Base-by-base conservation (phyloP, 2,888 invertebrate species). In the Drosophila fungiperda region DNA sequence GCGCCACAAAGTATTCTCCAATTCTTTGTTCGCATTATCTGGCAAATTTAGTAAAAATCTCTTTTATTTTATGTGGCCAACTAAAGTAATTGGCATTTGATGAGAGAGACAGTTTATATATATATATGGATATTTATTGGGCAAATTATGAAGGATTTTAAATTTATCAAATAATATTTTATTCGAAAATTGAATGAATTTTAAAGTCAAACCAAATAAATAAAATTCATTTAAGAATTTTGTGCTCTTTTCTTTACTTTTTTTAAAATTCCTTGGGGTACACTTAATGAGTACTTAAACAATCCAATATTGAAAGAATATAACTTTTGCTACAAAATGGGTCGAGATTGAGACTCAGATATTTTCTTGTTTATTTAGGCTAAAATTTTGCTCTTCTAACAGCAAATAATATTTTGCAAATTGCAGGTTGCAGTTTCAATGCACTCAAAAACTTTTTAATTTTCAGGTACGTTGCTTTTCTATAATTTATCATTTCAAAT, bases 21-120 rank as follows among this genome's bases (percentile, higher is more conserved):
- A 45, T 70, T 63, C 59, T 50, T 69, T 70, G 49, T 35, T 38
- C 33, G n/a, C 32, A 58, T 59, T 68, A 59, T 63, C 36, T 53
- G 38, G 53, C 23, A 63, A 74, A 77, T 63, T 63, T 58, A 12
- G 62, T 66, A 52, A 45, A 78, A 79, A 75, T 71, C 70, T 49
- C 66, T 62, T 79, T 71, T 79, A 79, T 66, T 75, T 79, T 60
- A 70, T 66, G 57, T 52, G 50, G 60, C 42, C 29, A 53, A 36
- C 33, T 42, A 26, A 20, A 38, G 23, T 57, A 63, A 53, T 61
- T 64, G 45, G n/a, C 61, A 42, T 68, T 67, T 48, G 11, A 48
- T n/a, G 9, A 7, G 11, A 6, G 26, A 7, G 1, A 45, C 52
- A 23, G 49, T 26, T 29, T 32, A 29, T 35, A 7, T 36, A 36